Base-by-base conservation (phyloP, 2,888 invertebrate species). In the Apamea sordens region DNA sequence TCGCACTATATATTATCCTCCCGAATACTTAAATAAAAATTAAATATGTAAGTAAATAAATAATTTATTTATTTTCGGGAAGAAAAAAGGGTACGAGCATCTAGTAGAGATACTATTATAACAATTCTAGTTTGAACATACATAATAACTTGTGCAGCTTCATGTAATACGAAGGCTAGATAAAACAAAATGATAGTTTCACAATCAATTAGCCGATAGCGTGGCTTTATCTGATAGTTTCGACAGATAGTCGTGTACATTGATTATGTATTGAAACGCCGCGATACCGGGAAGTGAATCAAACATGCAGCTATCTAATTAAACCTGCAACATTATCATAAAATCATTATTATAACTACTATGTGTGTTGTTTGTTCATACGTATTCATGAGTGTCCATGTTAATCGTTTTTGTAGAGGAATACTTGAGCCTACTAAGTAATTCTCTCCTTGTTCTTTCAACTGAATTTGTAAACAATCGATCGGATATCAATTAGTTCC, bases 191-290 rank as follows among this genome's bases (percentile, higher is more conserved):
- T 36, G 15, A 64, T 75, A 73, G 77, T 80, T 77, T 73, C 69
- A 84, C 70, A 87, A 87, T 86, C 73, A 87, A 77, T 77, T 79
- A 53, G 21, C 80, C 80, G 88, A 89, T 85, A 84, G 70, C 75
- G 63, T 65, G 41, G 65, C 69, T 67, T 73, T 87, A 87, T 87
- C 85, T 76, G 81, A 80, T 71, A 61, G 28, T 63, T 44, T n/a
- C n/a, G 36, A 50, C 63, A 53, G 77, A 87, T 80, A 86, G 65
- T 65, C 44, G 74, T 28, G 78, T 78, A 44, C 73, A 56, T 61
- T 69, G 71, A 76, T 72, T 77, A 41, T 61, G n/a, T 75, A 65
- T 72, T 73, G 86, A 64, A 72, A 80, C 18, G 11, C 59, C 53
- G 47, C 61, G 41, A 77, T 78, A 72, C 24, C 8, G 64, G 36